Base-by-base conservation (phyloP, 2,113 vertebrate genomes). In the Origma solitaria region DNA sequence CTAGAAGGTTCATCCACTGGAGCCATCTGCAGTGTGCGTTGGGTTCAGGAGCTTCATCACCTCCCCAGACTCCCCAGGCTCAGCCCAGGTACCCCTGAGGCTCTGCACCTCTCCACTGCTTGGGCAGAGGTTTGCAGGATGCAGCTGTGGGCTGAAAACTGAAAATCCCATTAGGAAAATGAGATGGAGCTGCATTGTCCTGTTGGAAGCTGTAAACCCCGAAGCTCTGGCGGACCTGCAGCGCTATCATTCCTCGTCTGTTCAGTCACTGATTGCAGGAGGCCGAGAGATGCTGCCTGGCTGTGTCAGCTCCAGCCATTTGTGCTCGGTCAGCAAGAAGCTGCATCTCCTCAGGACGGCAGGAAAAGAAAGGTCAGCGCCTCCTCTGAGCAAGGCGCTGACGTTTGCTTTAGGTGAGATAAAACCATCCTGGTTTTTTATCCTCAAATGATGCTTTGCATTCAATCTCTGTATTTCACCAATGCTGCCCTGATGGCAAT, bases 401-500 rank as follows among this genome's bases (percentile, higher is more conserved):
- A 7, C 0, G 1, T 20, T 37, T 27, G 57, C 1, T 53, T 68
- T 27, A 38, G 75, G 66, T 1, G 21, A 77, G 66, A 16, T 54
- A 37, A 61, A 88, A n/a, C 28, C 15, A 1, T 28, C 4, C 4
- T 31, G 27, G 3, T 1, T 42, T 54, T 49, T 50, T 35, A 5
- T 62, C 65, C 51, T 70, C 23, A 62, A 27, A 21, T 12, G 21
- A 15, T 47, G 31, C 51, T 61, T 35, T 73, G 38, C 40, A 27
- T 91, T 13, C 68, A 8, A 7, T 24, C 24, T 47, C n/a, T 49
- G 40, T 28, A 40, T 90, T 80, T 64, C 79, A 44, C 57, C 60
- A 54, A 3, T 1, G 0, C n/a, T 49, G n/a, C 58, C 45, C 15
- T 35, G 40, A 28, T 7, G 15, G 47, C 16, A 11, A 12, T 0